Base-by-base conservation (phyloP, 2,113 vertebrate genomes). In the Semicossyphus pulcher region DNA sequence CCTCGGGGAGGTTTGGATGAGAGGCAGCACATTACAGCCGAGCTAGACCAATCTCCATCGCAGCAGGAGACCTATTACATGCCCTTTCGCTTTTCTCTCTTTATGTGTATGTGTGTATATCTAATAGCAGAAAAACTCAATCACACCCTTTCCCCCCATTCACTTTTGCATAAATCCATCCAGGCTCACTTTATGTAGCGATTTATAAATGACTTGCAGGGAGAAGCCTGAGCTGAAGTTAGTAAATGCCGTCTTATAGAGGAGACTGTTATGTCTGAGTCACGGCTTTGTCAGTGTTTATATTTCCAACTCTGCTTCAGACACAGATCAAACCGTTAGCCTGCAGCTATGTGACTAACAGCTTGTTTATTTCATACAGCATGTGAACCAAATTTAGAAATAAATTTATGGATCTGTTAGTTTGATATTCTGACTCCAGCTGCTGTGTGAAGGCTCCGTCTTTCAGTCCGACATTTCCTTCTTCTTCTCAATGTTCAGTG, bases 1-100 rank as follows among this genome's bases (percentile, higher is more conserved):
- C 79, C 66, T 58, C 14, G 0, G 66, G 76, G 68, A 66, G 62
- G 41, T 68, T 57, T 63, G 57, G 53, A 61, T 14, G 37, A 78
- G 61, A 77, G 61, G 72, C 63, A 37, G 48, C 51, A 9, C 8
- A n/a, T 62, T 18, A 48, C 23, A 72, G 49, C 29, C 25, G 68
- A 87, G 75, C 72, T 63, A 4, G 37, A 64, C 76, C 81, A 86
- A 84, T 80, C 76, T 80, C 66, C 76, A 45, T 23, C 53, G 0
- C 79, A 84, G 78, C 73, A 76, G 72, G 81, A 60, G 34, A 53
- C 59, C 57, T 25, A 79, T 77, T 77, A 77, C 74, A 76, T 64
- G 80, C 71, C 70, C 47, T 32, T 72, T 81, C 20, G 10, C 39
- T 31, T 66, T 45, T 39, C 60, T 76, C 32, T 62, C 60, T 57